Evolutionary conservation across 2,113 vertebrate species (phyloP), one percentile per base, ranked within the genome.

Genomic region (Todiramphus saurophagus): DNA sequence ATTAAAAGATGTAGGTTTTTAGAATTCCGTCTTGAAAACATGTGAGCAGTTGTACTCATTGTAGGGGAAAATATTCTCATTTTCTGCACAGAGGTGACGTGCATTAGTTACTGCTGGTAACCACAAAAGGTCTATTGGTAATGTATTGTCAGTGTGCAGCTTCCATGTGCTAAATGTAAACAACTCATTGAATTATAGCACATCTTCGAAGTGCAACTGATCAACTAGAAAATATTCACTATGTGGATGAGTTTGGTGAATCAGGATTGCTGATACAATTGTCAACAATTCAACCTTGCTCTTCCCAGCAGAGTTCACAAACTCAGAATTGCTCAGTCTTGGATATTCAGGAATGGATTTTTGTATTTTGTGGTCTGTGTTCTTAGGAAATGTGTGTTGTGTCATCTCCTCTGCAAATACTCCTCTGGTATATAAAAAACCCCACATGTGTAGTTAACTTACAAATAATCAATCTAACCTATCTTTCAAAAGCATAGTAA

Each of bases 21-120:
- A 56, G 41, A 87, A 50, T 56, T 89, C 28, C 37, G 11, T 51
- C n/a, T 77, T 73, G 30, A 83, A 83, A 86, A 86, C 19, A 53
- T 2, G 0, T 1, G 1, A 48, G n/a, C n/a, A 43, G 11, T 58
- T 56, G 19, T 21, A 46, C 5, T 69, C 11, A 48, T 39, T 64
- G 11, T 77, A 27, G n/a, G 33, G 7, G n/a, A 77, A 93, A 74
- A 83, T 50, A 31, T 62, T 83, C 13, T 16, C 27, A 14, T 74
- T 91, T 86, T 82, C 59, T 74, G 31, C 44, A 44, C 0, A 0
- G 11, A n/a, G 4, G 48, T 53, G 35, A 39, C 12, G 60, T 37
- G 9, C 69, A 44, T 35, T 69, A 60, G 5, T 79, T 86, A 66
- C 55, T 92, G 8, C 16, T 85, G 43, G 33, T 48, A 82, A 58